These are phyloP conservation scores for Monochamus alternatus DNA, from an alignment of 2,888 invertebrate species.

Conservation along the genomic window DNA sequence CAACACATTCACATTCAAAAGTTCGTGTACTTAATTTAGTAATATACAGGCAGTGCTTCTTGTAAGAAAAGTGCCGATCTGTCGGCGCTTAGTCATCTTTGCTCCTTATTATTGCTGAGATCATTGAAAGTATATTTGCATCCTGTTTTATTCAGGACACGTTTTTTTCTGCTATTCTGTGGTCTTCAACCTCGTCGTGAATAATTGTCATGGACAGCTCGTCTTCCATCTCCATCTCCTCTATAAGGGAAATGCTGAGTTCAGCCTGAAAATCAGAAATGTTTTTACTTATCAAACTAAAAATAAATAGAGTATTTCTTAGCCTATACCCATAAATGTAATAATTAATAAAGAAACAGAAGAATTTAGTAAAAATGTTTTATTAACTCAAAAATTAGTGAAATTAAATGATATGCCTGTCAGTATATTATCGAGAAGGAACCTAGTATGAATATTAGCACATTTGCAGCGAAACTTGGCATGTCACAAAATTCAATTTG, in stretches of 20 bases:
- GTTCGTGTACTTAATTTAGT: conserved; percentile 52
- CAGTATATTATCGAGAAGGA: too few relatives aligned
- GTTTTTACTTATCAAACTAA: neutral
- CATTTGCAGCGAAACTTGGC: too few relatives aligned
- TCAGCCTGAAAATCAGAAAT: conserved; percentile 63
- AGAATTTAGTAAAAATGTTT: too few relatives aligned
- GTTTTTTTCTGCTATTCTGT: conserved; percentile 35
- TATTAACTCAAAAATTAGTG: too few relatives aligned
- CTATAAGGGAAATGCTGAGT: conserved; percentile 65
- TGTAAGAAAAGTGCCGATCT: conserved; percentile 40
- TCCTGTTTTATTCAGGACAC: conserved; percentile 23
- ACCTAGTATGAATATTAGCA: too few relatives aligned
- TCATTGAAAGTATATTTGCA: conserved; percentile 51
- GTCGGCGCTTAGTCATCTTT: conserved; percentile 38
- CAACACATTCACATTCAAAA: conserved; percentile 57
- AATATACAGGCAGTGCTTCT: conserved; percentile 63
- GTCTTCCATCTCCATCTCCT: conserved; percentile 61
- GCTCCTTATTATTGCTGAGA: conserved; percentile 62
- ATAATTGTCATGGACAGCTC: conserved; percentile 55
- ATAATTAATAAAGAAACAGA: too few relatives aligned
- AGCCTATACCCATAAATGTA: too few relatives aligned
- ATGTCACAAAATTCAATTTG: too few relatives aligned
- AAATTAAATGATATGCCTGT: too few relatives aligned
- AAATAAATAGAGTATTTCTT: too few relatives aligned
- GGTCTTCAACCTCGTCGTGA: conserved; percentile 49